Conservation (phyloP, 2,888 invertebrate species). For the Bembecia ichneumoniformis region DNA sequence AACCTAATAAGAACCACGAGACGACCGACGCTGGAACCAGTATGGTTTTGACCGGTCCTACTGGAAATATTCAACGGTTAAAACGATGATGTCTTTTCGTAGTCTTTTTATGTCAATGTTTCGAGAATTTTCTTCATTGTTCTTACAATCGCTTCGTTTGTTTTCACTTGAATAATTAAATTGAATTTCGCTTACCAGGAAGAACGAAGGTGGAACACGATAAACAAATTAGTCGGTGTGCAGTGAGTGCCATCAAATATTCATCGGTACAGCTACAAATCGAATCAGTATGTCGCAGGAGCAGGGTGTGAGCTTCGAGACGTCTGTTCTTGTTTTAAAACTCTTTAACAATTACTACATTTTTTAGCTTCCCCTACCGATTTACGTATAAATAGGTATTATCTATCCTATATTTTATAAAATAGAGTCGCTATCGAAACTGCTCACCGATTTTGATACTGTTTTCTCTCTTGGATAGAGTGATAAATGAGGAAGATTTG, state of each 20-base stretch:
- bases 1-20: too few relatives aligned
- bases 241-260: constrained; percentile 70
- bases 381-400: too few relatives aligned
- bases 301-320: constrained; percentile 36
- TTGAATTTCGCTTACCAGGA: constrained; percentile 29
- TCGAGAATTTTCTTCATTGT: neutral
- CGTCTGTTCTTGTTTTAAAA: constrained; percentile 42
- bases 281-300: constrained; percentile 56
- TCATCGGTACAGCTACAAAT: constrained; percentile 69
- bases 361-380: too few relatives aligned
- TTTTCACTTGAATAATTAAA: constrained; percentile 16
- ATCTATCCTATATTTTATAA: too few relatives aligned
- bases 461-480: too few relatives aligned
- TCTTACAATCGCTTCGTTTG: neutral
- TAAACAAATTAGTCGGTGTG: constrained; percentile 68
- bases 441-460: too few relatives aligned
- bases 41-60: too few relatives aligned
- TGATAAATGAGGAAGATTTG: too few relatives aligned
- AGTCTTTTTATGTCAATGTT: neutral
- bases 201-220: constrained; percentile 50
- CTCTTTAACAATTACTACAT: constrained; percentile 16
- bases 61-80: too few relatives aligned
- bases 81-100: neutral
- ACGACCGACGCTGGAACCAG: too few relatives aligned
- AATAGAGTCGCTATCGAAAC: too few relatives aligned